Percentiles rank a stretch among this genome's conserved stretches.
Conservation (phyloP, 2,113 vertebrate species). For the Emydocephalus ijimae region DNA sequence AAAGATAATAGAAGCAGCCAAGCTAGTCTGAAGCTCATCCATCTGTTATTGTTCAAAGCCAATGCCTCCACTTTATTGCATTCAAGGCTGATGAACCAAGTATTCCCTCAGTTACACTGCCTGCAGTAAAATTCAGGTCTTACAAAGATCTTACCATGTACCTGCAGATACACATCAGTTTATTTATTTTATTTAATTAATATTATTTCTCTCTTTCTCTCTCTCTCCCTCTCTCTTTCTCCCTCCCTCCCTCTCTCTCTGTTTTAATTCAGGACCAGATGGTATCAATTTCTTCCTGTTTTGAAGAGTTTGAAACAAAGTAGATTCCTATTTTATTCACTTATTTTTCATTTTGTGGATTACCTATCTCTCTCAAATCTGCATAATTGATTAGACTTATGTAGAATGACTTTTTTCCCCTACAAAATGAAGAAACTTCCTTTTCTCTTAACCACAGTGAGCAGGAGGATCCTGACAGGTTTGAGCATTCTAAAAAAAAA, state of each 20-base stretch:
- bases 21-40: neutral
- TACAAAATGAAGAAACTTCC: neutral
- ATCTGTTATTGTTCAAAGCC: constrained; percentile 14
- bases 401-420: neutral
- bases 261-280: neutral
- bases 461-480: neutral
- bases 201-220: neutral
- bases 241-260: too few species aligned
- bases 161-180: neutral
- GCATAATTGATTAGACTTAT: neutral
- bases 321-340: neutral
- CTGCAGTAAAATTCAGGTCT: neutral
- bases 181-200: neutral
- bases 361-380: neutral
- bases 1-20: constrained; percentile 4
- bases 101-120: neutral
- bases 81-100: neutral
- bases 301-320: neutral
- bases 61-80: neutral
- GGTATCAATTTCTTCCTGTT: neutral
- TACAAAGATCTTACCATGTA: neutral
- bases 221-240: too few species aligned
- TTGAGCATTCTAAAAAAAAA: neutral
- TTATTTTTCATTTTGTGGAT: neutral
- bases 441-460: neutral